Base-by-base conservation (phyloP, 2,888 invertebrate species). In the Laspeyria flexula region DNA sequence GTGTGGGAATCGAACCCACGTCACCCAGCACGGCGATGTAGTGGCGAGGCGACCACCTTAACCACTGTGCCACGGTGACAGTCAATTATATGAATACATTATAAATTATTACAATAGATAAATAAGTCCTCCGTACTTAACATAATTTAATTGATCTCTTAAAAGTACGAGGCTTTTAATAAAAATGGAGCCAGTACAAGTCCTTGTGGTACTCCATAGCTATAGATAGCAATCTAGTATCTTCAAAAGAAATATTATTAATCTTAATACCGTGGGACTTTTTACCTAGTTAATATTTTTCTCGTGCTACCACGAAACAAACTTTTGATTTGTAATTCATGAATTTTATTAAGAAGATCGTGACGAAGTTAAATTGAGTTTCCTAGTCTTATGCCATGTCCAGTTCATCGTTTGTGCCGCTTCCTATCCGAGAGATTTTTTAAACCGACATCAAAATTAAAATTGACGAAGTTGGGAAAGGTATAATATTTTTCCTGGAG, bases 301-400 rank as follows among this genome's bases (percentile, higher is more conserved):
- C 41, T 35, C 51, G 18, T 38, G 38, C 33, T 33, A 5, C 38
- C 40, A 46, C 47, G 47, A 54, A 67, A 52, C 62, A 78, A 79
- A 70, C 76, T 79, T n/a, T 76, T 76, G 56, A 83, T 88, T 85
- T 82, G 82, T 85, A 83, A 86, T 86, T 86, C 85, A 83, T 84
- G 79, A 83, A 84, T 82, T 79, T 80, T 77, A 79, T 80, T 79
- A 84, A 70, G 75, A 80, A 83, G 71, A 80, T 75, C 61, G 62
- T 61, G 60, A 37, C 29, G 41, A 83, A 84, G 81, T 86, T 82
- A 78, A 82, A 86, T 85, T 80, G 83, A 83, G 79, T 84, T 85
- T 78, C 60, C 74, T 69, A 74, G 77, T 73, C 57, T 73, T 73
- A 72, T 71, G 69, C 63, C 45, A 42, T 52, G 63, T 58, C 60